Evolutionary conservation across 2,888 invertebrate genomes (phyloP).

Genomic region (Pycnomerus fuliginosus): DNA sequence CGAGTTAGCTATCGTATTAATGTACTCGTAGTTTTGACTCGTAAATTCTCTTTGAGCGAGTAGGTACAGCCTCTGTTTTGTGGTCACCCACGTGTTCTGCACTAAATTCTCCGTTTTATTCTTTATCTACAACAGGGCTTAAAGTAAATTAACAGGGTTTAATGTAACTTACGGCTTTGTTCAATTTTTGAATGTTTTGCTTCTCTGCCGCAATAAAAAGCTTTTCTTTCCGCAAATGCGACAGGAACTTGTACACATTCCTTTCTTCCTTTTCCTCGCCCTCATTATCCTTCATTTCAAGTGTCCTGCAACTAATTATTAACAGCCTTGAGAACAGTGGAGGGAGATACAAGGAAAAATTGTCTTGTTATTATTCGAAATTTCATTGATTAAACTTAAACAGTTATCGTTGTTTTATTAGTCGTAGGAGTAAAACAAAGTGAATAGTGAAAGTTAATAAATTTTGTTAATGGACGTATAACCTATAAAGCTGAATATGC

Average conservation of each 20-base stretch:
- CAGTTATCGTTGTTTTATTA: slow-evolving; percentile 4
- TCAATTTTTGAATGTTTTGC: slow-evolving; percentile 74
- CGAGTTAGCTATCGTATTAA: slow-evolving; percentile 63
- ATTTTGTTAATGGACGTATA: slow-evolving; percentile 10
- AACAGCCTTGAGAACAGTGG: no score
- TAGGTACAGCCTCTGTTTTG: slow-evolving; percentile 79
- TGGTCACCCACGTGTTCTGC: slow-evolving; percentile 83
- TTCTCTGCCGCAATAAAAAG: slow-evolving; percentile 85
- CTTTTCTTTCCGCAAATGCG: slow-evolving; percentile 78
- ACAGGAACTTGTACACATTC: slow-evolving; percentile 58
- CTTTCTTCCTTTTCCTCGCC: slow-evolving; percentile 36
- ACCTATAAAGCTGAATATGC: slow-evolving; percentile 10
- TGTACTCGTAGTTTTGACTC: slow-evolving; percentile 71
- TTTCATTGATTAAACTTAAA: slow-evolving; percentile 2
- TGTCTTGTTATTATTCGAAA: not conserved
- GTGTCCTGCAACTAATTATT: no score
- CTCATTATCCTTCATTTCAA: slow-evolving; percentile 40
- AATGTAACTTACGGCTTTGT: slow-evolving; percentile 64
- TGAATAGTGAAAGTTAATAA: slow-evolving; percentile 18
- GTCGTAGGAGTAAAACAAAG: slow-evolving; percentile 1
- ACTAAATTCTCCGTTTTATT: slow-evolving; percentile 60
- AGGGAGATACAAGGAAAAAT: not conserved
- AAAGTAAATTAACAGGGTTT: not conserved
- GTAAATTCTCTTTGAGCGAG: slow-evolving; percentile 73
- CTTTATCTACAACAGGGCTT: slow-evolving; percentile 49